Conservation (phyloP, 2,113 vertebrate genomes). For the Andinoacara biseriatus region DNA sequence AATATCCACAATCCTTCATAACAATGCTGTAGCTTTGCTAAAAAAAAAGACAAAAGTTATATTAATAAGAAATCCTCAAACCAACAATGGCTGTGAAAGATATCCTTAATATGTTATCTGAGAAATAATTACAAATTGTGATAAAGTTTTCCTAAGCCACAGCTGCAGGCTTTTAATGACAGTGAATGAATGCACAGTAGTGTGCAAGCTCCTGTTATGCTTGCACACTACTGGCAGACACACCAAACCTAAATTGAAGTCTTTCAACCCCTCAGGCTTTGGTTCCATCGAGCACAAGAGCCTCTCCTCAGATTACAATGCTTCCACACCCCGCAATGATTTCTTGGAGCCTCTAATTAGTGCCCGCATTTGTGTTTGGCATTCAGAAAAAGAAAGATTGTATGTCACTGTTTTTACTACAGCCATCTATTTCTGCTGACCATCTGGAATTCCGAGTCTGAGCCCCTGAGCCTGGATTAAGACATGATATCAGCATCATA, state of each 20-base stretch:
- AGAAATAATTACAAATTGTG: conserved; percentile 54
- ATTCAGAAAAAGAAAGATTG: conserved; percentile 54
- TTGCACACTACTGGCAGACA: conserved; percentile 33
- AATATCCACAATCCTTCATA: conserved; percentile 1
- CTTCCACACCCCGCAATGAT: conserved; percentile 34
- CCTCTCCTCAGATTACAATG: conserved; percentile 61
- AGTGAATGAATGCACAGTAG: conserved; percentile 28
- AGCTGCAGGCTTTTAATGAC: conserved; percentile 55
- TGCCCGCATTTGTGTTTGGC: conserved; percentile 68
- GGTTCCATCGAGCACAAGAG: conserved; percentile 12
- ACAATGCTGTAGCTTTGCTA: neutral
- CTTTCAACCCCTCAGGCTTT: conserved; percentile 46
- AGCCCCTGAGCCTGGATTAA: conserved; percentile 52
- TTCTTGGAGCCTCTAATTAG: conserved; percentile 71
- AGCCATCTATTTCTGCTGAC: conserved; percentile 46
- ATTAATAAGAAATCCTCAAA: conserved; percentile 1
- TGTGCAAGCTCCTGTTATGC: conserved; percentile 18
- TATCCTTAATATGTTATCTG: conserved; percentile 36
- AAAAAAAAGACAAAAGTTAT: neutral
- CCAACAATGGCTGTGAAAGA: conserved; percentile 1
- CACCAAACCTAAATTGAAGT: conserved; percentile 41
- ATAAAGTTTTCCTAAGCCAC: conserved; percentile 57
- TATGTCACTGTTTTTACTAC: conserved; percentile 61
- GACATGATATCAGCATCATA: conserved; percentile 26
- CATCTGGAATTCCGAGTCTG: conserved; percentile 37